Evolutionary conservation across 2,888 invertebrate species (phyloP), one percentile per base, ranked within the genome.

Genomic region (Pristionchus entomophagus): DNA sequence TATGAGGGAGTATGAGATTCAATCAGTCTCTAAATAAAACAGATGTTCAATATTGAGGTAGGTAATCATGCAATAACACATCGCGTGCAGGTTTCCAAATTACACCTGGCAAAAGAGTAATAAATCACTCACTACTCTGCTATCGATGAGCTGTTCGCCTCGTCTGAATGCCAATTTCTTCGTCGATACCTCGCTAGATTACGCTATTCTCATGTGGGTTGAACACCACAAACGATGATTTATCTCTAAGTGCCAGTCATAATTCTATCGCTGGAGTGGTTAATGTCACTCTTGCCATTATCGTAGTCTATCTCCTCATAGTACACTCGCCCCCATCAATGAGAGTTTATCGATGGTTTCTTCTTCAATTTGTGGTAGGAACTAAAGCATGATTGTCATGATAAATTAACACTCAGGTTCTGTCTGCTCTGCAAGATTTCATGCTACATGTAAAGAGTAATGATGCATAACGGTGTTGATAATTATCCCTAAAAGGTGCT

Each of bases 241-340:
- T 35, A 35, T 32, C 62, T 14, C 35, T 35, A 14, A 10, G 32
- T 32, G 2, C 32, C 38, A 69, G 69, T 32, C 35, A 32, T 65
- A 65, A 65, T 19, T 35, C 69, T 14, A 41, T 73, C 41, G 41
- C 41, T 38, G 38, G 41, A 14, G 41, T 73, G 22, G 41, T 73
- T 5, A 73, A 73, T 73, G 26, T 73, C 38, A 10, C 41, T 29
- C 41, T 41, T 2, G 38, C 69, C 4, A 10, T n/a, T 35, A 19
- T 41, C n/a, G 38, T 41, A 0, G 41, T 73, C 41, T 41, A 73
- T 41, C 35, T 41, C 35, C 10, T 73, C 0, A 19, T 73, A n/a
- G n/a, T 41, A n/a, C 69, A 69, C 41, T 65, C 69, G 35, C 41
- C 69, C 35, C 5, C 41, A 38, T 69, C 69, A n/a, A 69, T 69